Conservation (phyloP, 2,797 vertebrate species). For the Myotis planiceps region DNA sequence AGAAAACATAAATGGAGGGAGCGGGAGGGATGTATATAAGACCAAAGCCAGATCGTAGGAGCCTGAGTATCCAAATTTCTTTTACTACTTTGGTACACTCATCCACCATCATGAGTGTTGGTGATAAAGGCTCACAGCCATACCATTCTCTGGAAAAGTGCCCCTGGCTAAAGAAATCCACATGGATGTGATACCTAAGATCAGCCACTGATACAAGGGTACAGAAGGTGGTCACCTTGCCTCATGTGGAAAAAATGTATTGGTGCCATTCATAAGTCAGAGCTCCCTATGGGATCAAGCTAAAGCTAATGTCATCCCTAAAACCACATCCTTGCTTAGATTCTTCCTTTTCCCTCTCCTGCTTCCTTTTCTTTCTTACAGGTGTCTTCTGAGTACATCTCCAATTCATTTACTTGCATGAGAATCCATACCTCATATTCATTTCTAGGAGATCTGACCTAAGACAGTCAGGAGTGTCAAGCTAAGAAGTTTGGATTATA, state of each 20-base stretch:
- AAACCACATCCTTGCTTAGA: background rate
- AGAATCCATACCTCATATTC: background rate
- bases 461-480: background rate
- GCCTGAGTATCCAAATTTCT: background rate
- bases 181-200: background rate
- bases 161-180: background rate
- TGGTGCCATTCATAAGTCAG: background rate
- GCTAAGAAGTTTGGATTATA: background rate
- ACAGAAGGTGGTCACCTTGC: background rate
- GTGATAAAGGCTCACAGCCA: background rate
- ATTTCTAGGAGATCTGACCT: background rate
- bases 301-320: background rate
- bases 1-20: background rate
- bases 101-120: background rate
- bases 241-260: background rate
- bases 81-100: no score
- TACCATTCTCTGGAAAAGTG: background rate
- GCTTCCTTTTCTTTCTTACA: background rate
- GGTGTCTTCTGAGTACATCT: background rate
- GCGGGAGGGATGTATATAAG: background rate
- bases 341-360: background rate
- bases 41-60: background rate
- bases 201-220: background rate
- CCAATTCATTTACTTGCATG: background rate
- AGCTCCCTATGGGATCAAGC: background rate